A percentile compares a stretch with the other conserved stretches of the same genome.
Conservation (phyloP, 2,113 vertebrate species). For the Zapus hudsonius region DNA sequence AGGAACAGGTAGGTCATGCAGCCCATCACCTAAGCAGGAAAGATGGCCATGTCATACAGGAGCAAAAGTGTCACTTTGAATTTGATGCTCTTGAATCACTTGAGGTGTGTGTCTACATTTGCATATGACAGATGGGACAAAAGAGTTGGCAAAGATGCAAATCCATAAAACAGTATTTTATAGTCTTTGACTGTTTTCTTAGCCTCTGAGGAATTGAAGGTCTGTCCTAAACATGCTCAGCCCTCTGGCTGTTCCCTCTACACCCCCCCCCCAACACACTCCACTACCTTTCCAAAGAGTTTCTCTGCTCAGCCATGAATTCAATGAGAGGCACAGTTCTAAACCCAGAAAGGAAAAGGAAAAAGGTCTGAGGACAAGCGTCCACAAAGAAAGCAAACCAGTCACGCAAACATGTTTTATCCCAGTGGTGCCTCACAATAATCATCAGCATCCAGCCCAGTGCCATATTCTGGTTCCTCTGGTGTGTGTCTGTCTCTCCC, state of each 20-base stretch:
- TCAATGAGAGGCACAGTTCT: not conserved
- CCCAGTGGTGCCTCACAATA: fast-evolving
- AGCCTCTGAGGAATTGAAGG: not conserved
- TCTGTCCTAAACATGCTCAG: not conserved
- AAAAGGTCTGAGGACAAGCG: not conserved
- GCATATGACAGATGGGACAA: not conserved
- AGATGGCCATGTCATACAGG: not conserved
- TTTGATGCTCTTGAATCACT: not conserved
- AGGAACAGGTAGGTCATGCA: not conserved
- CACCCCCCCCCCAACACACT: too few relatives aligned
- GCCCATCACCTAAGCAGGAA: not conserved
- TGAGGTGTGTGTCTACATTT: not conserved
- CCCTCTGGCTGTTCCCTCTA: not conserved
- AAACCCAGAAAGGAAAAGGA: fast-evolving
- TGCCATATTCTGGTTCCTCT: not conserved
- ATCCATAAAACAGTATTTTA: not conserved
- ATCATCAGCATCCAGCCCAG: too few relatives aligned
- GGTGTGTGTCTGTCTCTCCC: not conserved
- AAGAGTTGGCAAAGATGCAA: not conserved
- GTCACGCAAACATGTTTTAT: fast-evolving
- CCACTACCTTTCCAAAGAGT: not conserved
- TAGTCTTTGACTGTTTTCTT: not conserved
- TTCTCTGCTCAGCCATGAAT: too few relatives aligned
- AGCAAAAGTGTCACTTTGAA: not conserved
- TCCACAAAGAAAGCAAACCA: not conserved